Conservation (phyloP, 2,113 vertebrate genomes). For the Nyctereutes procyonoides region DNA sequence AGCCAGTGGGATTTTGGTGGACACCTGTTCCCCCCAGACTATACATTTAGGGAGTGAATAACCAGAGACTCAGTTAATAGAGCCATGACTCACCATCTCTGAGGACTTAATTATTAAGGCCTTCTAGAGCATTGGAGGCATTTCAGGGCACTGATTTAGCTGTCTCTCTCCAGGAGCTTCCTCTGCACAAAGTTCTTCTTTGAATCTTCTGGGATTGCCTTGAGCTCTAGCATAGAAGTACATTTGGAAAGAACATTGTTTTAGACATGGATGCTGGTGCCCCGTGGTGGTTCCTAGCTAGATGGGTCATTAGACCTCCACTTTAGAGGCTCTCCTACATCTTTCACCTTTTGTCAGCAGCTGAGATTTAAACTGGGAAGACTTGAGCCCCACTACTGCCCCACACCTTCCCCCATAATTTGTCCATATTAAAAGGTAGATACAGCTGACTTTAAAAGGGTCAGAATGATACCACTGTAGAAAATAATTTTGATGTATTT, state of each 20-base stretch:
- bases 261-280: background rate
- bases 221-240: background rate
- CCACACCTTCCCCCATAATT: background rate
- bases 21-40: background rate
- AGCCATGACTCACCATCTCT: background rate
- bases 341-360: background rate
- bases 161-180: background rate
- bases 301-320: background rate
- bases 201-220: background rate
- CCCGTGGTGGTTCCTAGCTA: background rate
- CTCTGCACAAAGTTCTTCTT: background rate
- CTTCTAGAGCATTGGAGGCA: background rate
- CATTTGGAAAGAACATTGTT: background rate
- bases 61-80: background rate
- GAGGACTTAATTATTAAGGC: background rate
- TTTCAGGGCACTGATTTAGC: background rate
- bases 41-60: background rate
- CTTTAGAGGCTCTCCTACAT: background rate
- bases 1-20: background rate
- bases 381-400: background rate
- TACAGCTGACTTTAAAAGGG: constrained; percentile 18
- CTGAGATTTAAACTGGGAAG: background rate
- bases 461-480: background rate
- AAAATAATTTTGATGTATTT: background rate
- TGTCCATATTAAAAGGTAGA: background rate